phyloP scores from a whole-genome alignment of 2,888 invertebrate genomes.

The Noctua comes region DNA sequence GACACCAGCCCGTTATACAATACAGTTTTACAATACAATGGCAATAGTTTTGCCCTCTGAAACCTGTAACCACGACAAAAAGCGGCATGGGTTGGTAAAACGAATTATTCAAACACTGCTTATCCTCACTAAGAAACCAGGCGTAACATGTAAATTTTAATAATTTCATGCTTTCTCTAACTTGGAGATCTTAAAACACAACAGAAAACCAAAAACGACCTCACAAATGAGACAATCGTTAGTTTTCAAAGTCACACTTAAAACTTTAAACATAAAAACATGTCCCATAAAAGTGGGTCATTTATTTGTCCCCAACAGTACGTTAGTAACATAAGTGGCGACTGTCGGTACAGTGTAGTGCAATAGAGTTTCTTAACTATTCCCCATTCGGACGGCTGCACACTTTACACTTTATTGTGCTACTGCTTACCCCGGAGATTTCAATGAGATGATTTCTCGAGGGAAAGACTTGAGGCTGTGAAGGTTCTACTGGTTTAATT shows the following conservation, averaged over 20 bases:
- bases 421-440: constrained; percentile 45
- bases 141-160: background rate
- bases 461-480: constrained; percentile 46
- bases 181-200: background rate
- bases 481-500: constrained; percentile 40
- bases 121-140: background rate
- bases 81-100: background rate
- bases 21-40: no score
- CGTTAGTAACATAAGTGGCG: constrained; percentile 60
- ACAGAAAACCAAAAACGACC: background rate
- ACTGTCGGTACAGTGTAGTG: constrained; percentile 59
- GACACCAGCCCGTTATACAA: no score
- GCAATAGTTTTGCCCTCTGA: background rate
- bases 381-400: constrained; percentile 56
- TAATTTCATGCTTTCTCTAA: background rate
- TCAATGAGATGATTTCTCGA: constrained; percentile 63
- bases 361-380: constrained; percentile 69
- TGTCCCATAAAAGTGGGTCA: constrained; percentile 39
- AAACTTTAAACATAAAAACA: constrained; percentile 52
- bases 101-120: background rate
- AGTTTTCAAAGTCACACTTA: constrained; percentile 42
- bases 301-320: constrained; percentile 47
- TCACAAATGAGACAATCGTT: constrained; percentile 24
- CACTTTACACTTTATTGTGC: constrained; percentile 57
- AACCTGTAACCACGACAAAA: background rate